phyloP scores from a whole-genome alignment of 2,113 vertebrate genomes.

The Ivindomyrus marchei region DNA sequence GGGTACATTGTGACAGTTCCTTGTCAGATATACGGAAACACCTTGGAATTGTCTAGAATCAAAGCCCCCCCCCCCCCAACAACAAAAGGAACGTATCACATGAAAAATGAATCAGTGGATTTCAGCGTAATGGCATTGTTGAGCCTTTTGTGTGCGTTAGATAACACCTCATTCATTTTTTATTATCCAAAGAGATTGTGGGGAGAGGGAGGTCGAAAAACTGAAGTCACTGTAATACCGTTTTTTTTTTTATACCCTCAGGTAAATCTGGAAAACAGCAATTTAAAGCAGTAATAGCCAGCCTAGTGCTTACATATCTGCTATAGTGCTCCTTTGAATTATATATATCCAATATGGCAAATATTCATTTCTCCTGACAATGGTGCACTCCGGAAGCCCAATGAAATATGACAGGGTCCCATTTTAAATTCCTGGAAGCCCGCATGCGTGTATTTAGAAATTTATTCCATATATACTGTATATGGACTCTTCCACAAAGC shows the following conservation, averaged over 20 bases:
- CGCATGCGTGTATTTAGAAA: background rate
- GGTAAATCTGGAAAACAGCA: conserved; percentile 6
- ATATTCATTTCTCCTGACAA: conserved; percentile 5
- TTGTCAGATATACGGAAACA: background rate
- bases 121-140: conserved; percentile 12
- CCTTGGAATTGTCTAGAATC: background rate
- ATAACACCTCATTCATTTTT: conserved; percentile 17
- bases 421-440: background rate
- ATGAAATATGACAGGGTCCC: conserved; percentile 8
- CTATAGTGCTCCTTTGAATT: conserved; percentile 20
- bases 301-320: background rate
- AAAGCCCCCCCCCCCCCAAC: background rate
- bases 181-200: conserved; percentile 3
- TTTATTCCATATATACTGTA: background rate
- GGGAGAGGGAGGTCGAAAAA: background rate
- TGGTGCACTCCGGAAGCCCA: background rate
- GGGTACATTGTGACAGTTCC: background rate
- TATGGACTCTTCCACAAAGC: background rate
- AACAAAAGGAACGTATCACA: conserved; percentile 15
- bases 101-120: conserved; percentile 19
- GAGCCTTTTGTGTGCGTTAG: background rate
- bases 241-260: background rate
- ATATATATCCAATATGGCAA: conserved; percentile 3
- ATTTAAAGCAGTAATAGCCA: conserved; percentile 10
- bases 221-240: conserved; percentile 8